A percentile compares a stretch with the other conserved stretches of the same genome.
Evolutionary conservation across 2,888 invertebrate genomes (phyloP).

Genomic region (Hirtodrosophila cameraria): DNA sequence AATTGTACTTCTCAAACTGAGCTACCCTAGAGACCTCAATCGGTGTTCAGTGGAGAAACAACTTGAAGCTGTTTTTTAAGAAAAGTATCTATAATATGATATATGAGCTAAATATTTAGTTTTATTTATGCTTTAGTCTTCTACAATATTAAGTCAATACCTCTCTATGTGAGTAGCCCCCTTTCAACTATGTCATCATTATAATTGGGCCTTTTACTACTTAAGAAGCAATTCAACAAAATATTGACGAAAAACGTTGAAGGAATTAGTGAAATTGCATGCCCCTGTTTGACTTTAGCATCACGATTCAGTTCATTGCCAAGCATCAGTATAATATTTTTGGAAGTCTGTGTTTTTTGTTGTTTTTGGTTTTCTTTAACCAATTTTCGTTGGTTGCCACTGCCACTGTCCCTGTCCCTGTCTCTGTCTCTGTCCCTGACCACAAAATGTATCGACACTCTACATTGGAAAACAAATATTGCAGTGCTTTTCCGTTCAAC

Average conservation of each 20-base stretch:
- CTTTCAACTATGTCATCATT: neutral
- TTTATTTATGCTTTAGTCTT: no score
- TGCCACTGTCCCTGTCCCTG: conserved; percentile 56
- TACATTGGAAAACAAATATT: conserved; percentile 26
- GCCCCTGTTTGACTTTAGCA: conserved; percentile 43
- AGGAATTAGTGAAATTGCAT: conserved; percentile 56
- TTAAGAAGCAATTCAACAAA: conserved; percentile 45
- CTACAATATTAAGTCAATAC: no score
- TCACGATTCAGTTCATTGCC: conserved; percentile 56
- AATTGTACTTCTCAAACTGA: no score
- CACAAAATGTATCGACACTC: conserved; percentile 34
- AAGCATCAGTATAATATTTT: conserved; percentile 46
- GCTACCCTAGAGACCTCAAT: no score
- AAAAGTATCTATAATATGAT: no score
- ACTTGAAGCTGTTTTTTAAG: no score
- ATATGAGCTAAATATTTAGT: no score
- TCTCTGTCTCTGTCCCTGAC: no score
- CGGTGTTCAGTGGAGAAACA: no score
- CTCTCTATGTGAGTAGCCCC: no score
- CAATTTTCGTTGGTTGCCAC: conserved; percentile 11
- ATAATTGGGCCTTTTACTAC: conserved; percentile 19
- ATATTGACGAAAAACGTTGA: conserved; percentile 43
- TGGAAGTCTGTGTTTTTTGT: conserved; percentile 1
- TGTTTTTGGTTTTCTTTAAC: conserved; percentile 12
- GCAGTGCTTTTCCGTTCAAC: conserved; percentile 40